A percentile compares a stretch with the other conserved stretches of the same genome.
phyloP scores from a whole-genome alignment of 2,888 invertebrate genomes.

The Andrena dorsata region DNA sequence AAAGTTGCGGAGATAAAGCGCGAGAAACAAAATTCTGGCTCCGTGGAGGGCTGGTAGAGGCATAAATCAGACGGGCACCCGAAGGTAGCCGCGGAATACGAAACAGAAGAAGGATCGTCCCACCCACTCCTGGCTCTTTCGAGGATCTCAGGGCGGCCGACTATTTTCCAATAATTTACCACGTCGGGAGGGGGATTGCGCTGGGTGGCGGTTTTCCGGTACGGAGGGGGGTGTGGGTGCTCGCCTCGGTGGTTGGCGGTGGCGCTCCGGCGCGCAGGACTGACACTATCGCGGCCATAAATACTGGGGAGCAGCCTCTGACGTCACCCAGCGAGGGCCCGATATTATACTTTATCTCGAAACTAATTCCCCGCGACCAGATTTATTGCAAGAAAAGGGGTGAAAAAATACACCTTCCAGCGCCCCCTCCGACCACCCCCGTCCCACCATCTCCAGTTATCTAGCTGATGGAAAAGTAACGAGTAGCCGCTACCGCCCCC shows the following conservation, averaged over 20 bases:
- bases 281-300: slow-evolving; percentile 85
- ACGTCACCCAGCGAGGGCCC: slow-evolving; percentile 84
- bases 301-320: slow-evolving; percentile 83
- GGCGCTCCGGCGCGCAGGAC: slow-evolving; percentile 80
- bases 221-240: slow-evolving; percentile 24
- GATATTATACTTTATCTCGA: slow-evolving; percentile 85
- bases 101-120: slow-evolving; percentile 77
- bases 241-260: slow-evolving; percentile 21
- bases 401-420: slow-evolving; percentile 78
- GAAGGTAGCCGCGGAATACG: slow-evolving; percentile 77
- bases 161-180: slow-evolving; percentile 84
- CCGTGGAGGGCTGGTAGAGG: slow-evolving; percentile 43
- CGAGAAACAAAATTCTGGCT: slow-evolving; percentile 59
- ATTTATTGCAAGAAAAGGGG: slow-evolving; percentile 84
- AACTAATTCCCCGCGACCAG: slow-evolving; percentile 85
- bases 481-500: background rate
- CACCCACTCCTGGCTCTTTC: slow-evolving; percentile 32
- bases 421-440: slow-evolving; percentile 31
- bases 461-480: slow-evolving; percentile 82
- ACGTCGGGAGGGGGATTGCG: slow-evolving; percentile 38
- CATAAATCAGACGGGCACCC: slow-evolving; percentile 77
- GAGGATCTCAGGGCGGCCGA: slow-evolving; percentile 74
- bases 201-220: slow-evolving; percentile 68
- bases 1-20: slow-evolving; percentile 61
- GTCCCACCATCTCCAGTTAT: slow-evolving; percentile 74